Percentiles rank a stretch among this genome's conserved stretches.
Conservation (phyloP, 2,888 invertebrate genomes). For the Mystacides longicornis region DNA sequence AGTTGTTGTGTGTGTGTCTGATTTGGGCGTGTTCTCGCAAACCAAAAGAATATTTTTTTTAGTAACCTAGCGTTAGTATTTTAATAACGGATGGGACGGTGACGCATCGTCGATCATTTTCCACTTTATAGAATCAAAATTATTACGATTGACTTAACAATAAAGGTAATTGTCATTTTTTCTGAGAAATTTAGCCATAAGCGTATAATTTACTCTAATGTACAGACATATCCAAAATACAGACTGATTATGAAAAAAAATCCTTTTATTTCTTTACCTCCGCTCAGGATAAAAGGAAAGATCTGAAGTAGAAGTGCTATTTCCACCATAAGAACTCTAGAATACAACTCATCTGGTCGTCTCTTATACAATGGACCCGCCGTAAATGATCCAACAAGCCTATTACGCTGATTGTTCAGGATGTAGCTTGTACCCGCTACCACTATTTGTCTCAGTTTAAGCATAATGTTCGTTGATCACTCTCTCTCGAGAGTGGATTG, state of each 20-base stretch:
- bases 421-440: too few relatives aligned
- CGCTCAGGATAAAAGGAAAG: too few relatives aligned
- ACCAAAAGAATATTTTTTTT: background rate
- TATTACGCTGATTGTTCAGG: too few relatives aligned
- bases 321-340: too few relatives aligned
- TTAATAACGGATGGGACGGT: background rate
- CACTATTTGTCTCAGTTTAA: too few relatives aligned
- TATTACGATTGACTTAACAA: background rate
- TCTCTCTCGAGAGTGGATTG: too few relatives aligned
- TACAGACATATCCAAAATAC: constrained; percentile 55
- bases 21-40: background rate
- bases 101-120: too few relatives aligned
- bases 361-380: too few relatives aligned
- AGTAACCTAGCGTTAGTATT: background rate
- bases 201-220: constrained; percentile 41
- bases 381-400: too few relatives aligned
- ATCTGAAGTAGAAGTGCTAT: too few relatives aligned
- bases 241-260: constrained; percentile 42
- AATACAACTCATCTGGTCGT: too few relatives aligned
- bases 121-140: background rate
- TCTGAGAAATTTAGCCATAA: constrained; percentile 29
- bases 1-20: background rate
- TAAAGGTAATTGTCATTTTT: background rate
- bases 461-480: too few relatives aligned
- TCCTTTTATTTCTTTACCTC: background rate